Evolutionary conservation across 2,797 vertebrate species (phyloP).

Genomic region (Meriones psammophilus): DNA sequence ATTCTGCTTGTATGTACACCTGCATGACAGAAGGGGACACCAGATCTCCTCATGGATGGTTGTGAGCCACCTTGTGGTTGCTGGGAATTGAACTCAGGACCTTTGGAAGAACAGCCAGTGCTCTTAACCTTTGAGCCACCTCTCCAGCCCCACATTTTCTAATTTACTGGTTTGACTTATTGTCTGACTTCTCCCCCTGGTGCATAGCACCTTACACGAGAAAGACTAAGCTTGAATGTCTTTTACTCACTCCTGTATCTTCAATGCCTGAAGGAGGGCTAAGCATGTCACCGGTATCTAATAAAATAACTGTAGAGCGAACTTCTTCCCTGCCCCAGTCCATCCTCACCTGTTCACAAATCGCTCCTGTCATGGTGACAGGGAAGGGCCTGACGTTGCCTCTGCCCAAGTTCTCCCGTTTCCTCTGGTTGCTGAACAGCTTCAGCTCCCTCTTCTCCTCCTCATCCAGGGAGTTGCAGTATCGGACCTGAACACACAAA

Average conservation of each 20-base stretch:
- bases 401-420: slow-evolving; percentile 96
- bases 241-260: neutral
- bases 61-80: too few species aligned
- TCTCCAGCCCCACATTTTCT: neutral
- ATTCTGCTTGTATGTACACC: too few species aligned
- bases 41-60: too few species aligned
- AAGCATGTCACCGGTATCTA: neutral
- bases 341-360: slow-evolving; percentile 96
- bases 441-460: slow-evolving; percentile 99
- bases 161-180: neutral
- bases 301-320: neutral
- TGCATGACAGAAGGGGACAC: too few species aligned
- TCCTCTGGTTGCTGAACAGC: slow-evolving; percentile 98
- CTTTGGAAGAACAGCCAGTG: too few species aligned
- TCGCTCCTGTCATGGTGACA: slow-evolving; percentile 97
- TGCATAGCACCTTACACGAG: neutral
- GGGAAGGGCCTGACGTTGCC: slow-evolving; percentile 97
- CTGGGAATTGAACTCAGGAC: too few species aligned
- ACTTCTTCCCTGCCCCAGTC: fast-evolving
- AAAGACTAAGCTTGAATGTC: neutral
- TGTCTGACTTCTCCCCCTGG: neutral
- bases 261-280: neutral
- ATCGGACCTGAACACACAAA: slow-evolving; percentile 92
- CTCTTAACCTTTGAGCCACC: too few species aligned
- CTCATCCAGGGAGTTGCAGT: slow-evolving; percentile 97